Evolutionary conservation across 2,888 invertebrate genomes (phyloP), one percentile per base, ranked within the genome.

Genomic region (Saturnia pavonia): DNA sequence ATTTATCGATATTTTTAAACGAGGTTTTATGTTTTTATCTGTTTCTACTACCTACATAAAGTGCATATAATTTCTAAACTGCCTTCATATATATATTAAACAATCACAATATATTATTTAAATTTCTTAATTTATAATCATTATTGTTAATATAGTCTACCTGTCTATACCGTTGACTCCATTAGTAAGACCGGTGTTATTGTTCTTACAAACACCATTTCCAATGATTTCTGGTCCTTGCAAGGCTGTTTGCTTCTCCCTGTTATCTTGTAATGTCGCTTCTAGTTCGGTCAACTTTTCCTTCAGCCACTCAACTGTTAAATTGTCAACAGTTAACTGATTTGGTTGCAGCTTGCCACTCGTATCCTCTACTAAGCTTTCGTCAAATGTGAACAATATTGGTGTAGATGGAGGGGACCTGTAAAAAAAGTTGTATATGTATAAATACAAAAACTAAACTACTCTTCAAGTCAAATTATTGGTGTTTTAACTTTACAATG

Each of bases 231-330:
- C 94, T 0, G 94, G 92, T 0, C 94, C 95, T 76, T 95, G 94
- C 74, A 95, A 86, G 73, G 95, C 95, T 0, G 94, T 87, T 79
- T 96, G 95, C 79, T 96, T 96, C 82, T 96, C 96, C 84, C 97
- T 96, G 74, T 96, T 96, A 71, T 97, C 96, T 85, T 96, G 97
- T 60, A 98, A 93, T n/a, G 96, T 95, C n/a, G 94, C 87, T 88
- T 98, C 98, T 74, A 98, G 88, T 78, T 98, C 98, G 22, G 94
- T 95, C 70, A 97, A 91, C 83, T 97, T 97, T 76, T 96, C 96
- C 80, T 97, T 95, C 71, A 99, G 90, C 96, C 97, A 97, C 82
- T 98, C 98, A 57, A 98, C 96, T 0, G 99, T 99, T 45, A 98
- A 95, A 88, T 98, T 98, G 88, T 99, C 98, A 0, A 99, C 97